Conservation (phyloP, 1,140 invertebrate species). For the Drosophila kikkawai region DNA sequence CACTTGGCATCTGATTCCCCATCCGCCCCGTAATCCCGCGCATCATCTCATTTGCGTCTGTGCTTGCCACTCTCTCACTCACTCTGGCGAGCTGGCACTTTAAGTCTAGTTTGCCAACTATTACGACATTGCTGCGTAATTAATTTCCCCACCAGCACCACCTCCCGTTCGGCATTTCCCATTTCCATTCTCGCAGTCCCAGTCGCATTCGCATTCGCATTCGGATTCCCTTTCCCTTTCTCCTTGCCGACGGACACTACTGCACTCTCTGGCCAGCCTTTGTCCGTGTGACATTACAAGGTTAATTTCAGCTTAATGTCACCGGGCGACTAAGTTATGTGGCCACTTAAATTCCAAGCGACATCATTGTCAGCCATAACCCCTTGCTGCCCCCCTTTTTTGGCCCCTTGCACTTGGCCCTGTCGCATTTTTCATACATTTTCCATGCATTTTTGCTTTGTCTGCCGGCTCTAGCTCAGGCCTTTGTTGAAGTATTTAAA, state of each 20-base stretch:
- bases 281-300: conserved; percentile 63
- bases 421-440: conserved; percentile 61
- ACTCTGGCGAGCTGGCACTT: conserved; percentile 2
- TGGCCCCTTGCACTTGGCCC: conserved; percentile 34
- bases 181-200: neutral
- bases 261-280: conserved; percentile 17
- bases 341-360: conserved; percentile 61
- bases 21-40: conserved; percentile 34
- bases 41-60: conserved; percentile 43
- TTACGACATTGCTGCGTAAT: conserved; percentile 63
- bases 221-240: neutral
- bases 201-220: conserved; percentile 12
- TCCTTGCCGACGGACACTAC: neutral
- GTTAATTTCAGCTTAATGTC: conserved; percentile 75
- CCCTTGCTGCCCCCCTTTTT: neutral
- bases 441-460: conserved; percentile 58
- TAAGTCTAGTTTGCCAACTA: conserved; percentile 60
- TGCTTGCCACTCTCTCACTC: conserved; percentile 12
- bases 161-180: conserved; percentile 1
- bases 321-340: conserved; percentile 57
- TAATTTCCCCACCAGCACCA: conserved; percentile 36
- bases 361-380: conserved; percentile 32
- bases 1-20: conserved; percentile 66
- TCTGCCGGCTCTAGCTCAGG: conserved; percentile 31
- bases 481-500: conserved; percentile 62